Conservation (phyloP, 2,797 vertebrate genomes). For the Agapornis canus region DNA sequence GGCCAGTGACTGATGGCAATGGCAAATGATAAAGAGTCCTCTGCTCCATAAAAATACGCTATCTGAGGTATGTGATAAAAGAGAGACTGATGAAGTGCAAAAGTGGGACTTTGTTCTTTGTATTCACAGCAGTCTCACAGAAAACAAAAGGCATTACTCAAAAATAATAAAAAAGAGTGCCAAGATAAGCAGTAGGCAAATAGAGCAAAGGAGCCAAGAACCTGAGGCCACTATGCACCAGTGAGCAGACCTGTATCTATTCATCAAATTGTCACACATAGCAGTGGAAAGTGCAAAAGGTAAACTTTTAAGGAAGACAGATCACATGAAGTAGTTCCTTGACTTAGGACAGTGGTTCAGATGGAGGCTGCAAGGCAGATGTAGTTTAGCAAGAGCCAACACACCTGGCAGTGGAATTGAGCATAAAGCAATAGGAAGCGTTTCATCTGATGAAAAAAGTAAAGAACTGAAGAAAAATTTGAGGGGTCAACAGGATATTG, state of each 20-base stretch:
- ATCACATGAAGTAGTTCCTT: background rate
- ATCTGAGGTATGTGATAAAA: background rate
- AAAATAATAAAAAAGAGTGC: constrained; percentile 16
- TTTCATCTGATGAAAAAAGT: background rate
- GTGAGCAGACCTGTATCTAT: constrained; percentile 14
- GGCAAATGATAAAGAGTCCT: background rate
- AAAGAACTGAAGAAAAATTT: background rate
- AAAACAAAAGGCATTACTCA: constrained; percentile 8
- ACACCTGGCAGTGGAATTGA: background rate
- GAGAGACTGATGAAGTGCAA: background rate
- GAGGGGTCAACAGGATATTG: background rate
- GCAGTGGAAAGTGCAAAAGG: background rate
- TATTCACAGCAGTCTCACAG: background rate
- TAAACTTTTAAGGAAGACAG: constrained; percentile 33
- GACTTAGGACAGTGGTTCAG: background rate
- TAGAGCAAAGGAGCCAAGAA: constrained; percentile 37
- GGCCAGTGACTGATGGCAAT: background rate
- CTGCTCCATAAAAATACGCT: background rate
- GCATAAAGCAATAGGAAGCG: background rate
- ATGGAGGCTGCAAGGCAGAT: background rate
- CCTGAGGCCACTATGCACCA: constrained; percentile 36
- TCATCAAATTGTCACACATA: constrained; percentile 17
- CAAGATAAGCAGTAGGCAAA: constrained; percentile 37
- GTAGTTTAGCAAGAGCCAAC: background rate
- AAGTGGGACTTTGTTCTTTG: background rate